Evolutionary conservation across 2,113 vertebrate genomes (phyloP).

Genomic region (Microcebus jonahi): DNA sequence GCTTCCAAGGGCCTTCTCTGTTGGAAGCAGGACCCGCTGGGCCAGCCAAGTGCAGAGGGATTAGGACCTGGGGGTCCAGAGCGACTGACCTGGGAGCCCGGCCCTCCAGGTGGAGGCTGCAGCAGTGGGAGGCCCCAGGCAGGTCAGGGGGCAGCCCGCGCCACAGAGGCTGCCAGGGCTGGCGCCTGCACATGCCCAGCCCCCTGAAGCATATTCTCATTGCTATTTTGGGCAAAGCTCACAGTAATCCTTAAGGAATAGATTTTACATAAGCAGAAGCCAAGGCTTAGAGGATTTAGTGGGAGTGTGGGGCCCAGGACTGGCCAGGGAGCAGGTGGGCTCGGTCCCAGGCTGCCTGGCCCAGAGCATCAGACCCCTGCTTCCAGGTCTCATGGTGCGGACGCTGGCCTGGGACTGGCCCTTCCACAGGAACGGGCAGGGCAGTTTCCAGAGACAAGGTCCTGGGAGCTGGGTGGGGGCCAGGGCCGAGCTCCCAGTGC

Average conservation of each 20-base stretch:
- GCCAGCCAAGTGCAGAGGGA: background rate
- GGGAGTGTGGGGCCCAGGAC: background rate
- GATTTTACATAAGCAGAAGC: background rate
- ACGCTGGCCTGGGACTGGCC: too few species aligned
- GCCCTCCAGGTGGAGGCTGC: background rate
- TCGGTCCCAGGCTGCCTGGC: background rate
- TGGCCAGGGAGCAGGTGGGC: background rate
- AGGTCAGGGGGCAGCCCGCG: background rate
- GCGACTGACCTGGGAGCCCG: background rate
- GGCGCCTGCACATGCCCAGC: accelerated
- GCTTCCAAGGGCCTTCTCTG: background rate
- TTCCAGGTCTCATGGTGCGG: background rate
- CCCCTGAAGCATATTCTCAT: too few species aligned
- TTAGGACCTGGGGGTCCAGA: background rate
- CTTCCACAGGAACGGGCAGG: background rate
- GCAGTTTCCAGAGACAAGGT: background rate
- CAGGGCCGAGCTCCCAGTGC: too few species aligned
- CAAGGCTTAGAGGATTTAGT: background rate
- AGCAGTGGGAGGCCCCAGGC: background rate
- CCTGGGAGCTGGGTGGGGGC: background rate
- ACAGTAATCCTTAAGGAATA: background rate
- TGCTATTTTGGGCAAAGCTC: background rate
- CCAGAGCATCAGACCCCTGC: background rate
- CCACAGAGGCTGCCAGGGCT: background rate
- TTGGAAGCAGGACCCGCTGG: background rate